phyloP scores from a whole-genome alignment of 2,888 invertebrate genomes.

The Ferrisia virgata region DNA sequence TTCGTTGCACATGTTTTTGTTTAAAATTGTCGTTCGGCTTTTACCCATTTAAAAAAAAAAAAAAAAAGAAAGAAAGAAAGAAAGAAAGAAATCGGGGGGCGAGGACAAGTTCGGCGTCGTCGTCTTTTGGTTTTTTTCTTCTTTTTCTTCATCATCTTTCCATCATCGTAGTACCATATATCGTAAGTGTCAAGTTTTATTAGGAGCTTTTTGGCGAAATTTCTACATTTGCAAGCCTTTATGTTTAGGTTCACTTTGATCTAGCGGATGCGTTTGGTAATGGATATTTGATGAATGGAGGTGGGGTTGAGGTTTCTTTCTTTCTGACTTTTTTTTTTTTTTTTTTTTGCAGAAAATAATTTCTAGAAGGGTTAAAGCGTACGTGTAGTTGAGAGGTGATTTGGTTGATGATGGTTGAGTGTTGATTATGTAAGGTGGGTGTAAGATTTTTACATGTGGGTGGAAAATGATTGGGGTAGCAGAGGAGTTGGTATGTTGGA shows the following conservation, averaged over 20 bases:
- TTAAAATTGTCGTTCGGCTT: slow-evolving; percentile 27
- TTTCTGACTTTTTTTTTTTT: background rate
- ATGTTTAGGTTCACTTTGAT: background rate
- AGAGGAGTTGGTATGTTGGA: background rate
- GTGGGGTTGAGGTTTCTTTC: background rate
- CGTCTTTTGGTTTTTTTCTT: background rate
- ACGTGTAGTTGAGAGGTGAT: background rate
- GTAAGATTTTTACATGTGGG: background rate
- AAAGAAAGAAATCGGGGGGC: background rate
- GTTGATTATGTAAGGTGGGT: background rate
- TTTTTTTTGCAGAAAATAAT: background rate
- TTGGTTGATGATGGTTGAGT: background rate
- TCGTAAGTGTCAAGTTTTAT: slow-evolving; percentile 5
- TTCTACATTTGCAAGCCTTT: background rate
- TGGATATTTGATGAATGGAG: background rate
- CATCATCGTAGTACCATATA: background rate
- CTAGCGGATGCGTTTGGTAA: background rate
- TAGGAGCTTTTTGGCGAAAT: background rate
- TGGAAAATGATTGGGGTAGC: background rate
- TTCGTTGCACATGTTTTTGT: slow-evolving; percentile 40
- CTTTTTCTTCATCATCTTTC: background rate
- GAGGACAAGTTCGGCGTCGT: background rate
- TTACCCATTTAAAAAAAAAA: background rate
- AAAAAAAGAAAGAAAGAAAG: no score
- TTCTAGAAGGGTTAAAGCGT: background rate